Evolutionary conservation across 2,888 invertebrate species (phyloP).

Genomic region (Megalurothrips usitatus): DNA sequence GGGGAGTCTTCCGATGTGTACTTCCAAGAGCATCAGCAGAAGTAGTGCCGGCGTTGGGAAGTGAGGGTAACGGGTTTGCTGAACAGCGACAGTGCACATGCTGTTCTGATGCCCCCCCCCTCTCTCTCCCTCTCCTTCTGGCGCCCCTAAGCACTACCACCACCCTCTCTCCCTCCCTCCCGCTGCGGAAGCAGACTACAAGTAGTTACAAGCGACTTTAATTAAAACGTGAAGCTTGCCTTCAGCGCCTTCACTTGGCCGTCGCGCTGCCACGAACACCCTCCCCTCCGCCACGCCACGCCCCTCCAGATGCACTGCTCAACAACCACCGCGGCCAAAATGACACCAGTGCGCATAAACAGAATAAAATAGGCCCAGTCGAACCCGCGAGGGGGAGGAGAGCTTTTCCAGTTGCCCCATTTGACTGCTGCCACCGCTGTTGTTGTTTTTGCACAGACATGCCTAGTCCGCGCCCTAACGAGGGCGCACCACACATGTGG

Average conservation of each 20-base stretch:
- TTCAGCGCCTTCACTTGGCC: background rate
- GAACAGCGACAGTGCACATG: no score
- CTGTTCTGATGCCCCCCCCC: background rate
- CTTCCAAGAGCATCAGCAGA: no score
- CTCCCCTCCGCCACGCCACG: background rate
- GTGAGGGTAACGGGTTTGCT: no score
- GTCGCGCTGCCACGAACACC: background rate
- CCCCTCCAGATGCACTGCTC: background rate
- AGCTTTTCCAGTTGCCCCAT: no score
- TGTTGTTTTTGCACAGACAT: no score
- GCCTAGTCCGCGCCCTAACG: no score
- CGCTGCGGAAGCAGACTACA: slow-evolving; percentile 4
- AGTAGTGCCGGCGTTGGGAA: no score
- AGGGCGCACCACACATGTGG: no score
- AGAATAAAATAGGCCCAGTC: no score
- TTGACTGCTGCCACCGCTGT: no score
- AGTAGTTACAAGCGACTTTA: slow-evolving; percentile 20
- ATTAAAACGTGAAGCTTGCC: slow-evolving; percentile 11
- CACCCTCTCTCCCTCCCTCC: background rate
- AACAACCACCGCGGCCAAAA: background rate
- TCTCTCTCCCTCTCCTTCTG: background rate
- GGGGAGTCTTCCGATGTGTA: no score
- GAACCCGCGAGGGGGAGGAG: no score
- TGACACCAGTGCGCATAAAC: background rate
- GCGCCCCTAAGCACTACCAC: background rate